A percentile compares a stretch with the other conserved stretches of the same genome.
Evolutionary conservation across 2,888 invertebrate genomes (phyloP).

Genomic region (Latrodectus elegans): DNA sequence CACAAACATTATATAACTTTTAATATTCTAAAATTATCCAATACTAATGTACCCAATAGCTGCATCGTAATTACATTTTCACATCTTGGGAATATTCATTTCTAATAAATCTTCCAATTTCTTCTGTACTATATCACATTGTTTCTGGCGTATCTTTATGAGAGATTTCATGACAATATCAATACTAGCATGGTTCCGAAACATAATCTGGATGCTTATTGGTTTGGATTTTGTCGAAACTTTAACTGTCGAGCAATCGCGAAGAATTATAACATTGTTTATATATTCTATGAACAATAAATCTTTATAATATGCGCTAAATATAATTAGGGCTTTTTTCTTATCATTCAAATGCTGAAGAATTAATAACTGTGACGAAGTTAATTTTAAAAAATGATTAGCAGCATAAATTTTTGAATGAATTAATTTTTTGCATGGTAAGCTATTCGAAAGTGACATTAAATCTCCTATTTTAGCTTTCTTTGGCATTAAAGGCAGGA

Average conservation of each 20-base stretch:
- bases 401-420: not conserved
- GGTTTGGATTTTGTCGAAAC: not conserved
- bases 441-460: not conserved
- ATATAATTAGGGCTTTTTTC: conserved; percentile 7
- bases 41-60: too few relatives aligned
- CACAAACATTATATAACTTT: too few relatives aligned
- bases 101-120: conserved; percentile 19
- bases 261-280: conserved; percentile 8
- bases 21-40: too few relatives aligned
- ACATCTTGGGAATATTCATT: not conserved
- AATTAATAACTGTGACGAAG: conserved; percentile 29
- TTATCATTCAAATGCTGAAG: conserved; percentile 1
- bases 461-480: conserved; percentile 17
- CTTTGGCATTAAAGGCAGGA: conserved; percentile 11
- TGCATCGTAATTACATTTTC: too few relatives aligned
- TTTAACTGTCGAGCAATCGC: not conserved
- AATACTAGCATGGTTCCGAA: not conserved
- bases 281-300: conserved; percentile 11
- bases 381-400: conserved; percentile 17
- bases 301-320: conserved; percentile 40
- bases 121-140: conserved; percentile 13
- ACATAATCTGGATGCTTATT: not conserved
- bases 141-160: not conserved
- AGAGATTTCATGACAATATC: not conserved
- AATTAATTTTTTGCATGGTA: conserved; percentile 17